Percentiles rank a stretch among this genome's conserved stretches.
These are phyloP conservation scores for Pocillopora damicornis DNA, from an alignment of 64 coral and sea anemone species.

Conservation along the genomic window DNA sequence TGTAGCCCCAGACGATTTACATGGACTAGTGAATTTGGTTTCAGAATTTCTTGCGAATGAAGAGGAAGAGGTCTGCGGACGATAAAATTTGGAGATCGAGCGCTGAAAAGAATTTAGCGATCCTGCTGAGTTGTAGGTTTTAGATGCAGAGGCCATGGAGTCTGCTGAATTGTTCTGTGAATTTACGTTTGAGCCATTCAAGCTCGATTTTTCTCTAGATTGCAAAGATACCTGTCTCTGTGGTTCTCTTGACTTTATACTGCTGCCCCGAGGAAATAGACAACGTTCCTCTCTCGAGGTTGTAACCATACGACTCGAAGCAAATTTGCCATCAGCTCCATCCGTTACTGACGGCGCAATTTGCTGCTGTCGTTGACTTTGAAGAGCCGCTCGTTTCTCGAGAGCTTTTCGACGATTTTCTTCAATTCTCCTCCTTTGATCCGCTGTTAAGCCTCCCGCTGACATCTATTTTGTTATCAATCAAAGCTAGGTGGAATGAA, in stretches of 20 bases:
- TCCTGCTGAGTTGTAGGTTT: background rate
- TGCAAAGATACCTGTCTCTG: background rate
- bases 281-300: background rate
- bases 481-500: background rate
- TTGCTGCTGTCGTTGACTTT: slow-evolving; percentile 2
- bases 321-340: background rate
- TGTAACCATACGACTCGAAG: background rate
- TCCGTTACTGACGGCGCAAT: background rate
- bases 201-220: background rate
- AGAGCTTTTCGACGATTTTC: slow-evolving; percentile 94
- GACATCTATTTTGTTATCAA: slow-evolving; percentile 5
- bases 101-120: slow-evolving; percentile 18
- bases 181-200: background rate
- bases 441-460: slow-evolving; percentile 62
- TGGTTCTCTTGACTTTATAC: background rate
- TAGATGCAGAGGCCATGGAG: background rate
- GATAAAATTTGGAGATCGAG: slow-evolving; percentile 20
- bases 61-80: slow-evolving; percentile 4
- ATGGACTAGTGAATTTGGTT: background rate
- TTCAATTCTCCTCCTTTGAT: slow-evolving; percentile 82
- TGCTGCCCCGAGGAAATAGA: background rate
- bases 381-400: slow-evolving; percentile 62
- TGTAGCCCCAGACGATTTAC: background rate
- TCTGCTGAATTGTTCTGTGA: background rate
- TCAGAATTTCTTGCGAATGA: background rate